Conservation (phyloP, 2,888 invertebrate genomes). For the Caenorhabditis virilis region DNA sequence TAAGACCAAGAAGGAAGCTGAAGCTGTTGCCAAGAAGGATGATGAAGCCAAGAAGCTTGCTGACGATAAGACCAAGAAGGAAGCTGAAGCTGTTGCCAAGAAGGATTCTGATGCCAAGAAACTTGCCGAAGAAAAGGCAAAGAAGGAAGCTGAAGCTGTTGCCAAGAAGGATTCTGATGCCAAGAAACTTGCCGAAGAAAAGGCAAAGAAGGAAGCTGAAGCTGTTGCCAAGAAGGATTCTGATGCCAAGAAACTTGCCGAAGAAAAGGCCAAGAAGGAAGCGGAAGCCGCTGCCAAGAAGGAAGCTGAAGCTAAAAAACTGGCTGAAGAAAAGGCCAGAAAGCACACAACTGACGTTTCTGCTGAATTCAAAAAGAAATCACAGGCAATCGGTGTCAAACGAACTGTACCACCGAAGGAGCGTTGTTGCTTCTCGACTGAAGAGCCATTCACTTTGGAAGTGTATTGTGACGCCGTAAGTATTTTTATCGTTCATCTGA, state of each 20-base stretch:
- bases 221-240: background rate
- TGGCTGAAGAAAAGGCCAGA: background rate
- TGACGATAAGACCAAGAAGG: background rate
- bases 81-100: background rate
- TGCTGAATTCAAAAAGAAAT: constrained; percentile 10
- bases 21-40: background rate
- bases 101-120: background rate
- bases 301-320: constrained; percentile 7
- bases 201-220: constrained; percentile 1
- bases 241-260: background rate
- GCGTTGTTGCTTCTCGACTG: background rate
- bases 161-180: constrained; percentile 1
- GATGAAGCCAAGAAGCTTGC: background rate
- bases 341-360: background rate
- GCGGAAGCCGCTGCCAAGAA: constrained; percentile 4
- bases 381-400: constrained; percentile 11
- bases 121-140: background rate
- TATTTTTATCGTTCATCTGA: background rate
- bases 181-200: background rate
- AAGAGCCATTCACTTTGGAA: constrained; percentile 33
- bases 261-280: constrained; percentile 2
- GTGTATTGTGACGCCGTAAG: constrained; percentile 24
- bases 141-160: background rate
- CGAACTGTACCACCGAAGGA: constrained; percentile 5
- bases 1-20: background rate